These are phyloP conservation scores for Hyposmocoma kahamanoa DNA, from an alignment of 1,140 invertebrate genomes.

Conservation along the genomic window DNA sequence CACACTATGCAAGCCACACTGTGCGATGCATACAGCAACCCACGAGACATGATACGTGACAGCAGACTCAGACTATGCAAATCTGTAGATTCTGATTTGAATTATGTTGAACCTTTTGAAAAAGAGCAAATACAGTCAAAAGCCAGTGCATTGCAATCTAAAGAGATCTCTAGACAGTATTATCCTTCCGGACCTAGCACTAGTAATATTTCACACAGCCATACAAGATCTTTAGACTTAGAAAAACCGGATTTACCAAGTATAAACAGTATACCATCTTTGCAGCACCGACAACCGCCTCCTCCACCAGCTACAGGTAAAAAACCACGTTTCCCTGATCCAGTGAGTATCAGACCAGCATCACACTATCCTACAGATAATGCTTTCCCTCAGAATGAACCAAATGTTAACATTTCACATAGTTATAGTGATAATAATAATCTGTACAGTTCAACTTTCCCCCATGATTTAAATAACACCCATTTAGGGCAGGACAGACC, in stretches of 20 bases:
- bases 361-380: slow-evolving; percentile 61
- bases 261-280: slow-evolving; percentile 15
- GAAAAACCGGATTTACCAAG: slow-evolving; percentile 24
- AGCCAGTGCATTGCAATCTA: slow-evolving; percentile 54
- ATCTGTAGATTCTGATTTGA: slow-evolving; percentile 64
- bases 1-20: slow-evolving; percentile 38
- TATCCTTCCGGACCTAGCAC: slow-evolving; percentile 32
- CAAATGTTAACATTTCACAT: slow-evolving; percentile 30
- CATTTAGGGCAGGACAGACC: slow-evolving; percentile 23
- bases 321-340: slow-evolving; percentile 64
- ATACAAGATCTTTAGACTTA: slow-evolving; percentile 35
- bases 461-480: slow-evolving; percentile 28
- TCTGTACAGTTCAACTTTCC: slow-evolving; percentile 45
- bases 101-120: slow-evolving; percentile 68
- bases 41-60: slow-evolving; percentile 52
- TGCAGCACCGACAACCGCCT: slow-evolving; percentile 57
- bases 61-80: slow-evolving; percentile 53
- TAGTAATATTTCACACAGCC: slow-evolving; percentile 35
- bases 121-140: slow-evolving; percentile 64
- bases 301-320: slow-evolving; percentile 50
- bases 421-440: slow-evolving; percentile 62
- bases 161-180: slow-evolving; percentile 57
- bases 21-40: slow-evolving; percentile 65
- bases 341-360: slow-evolving; percentile 58
- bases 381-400: slow-evolving; percentile 23